Conservation (phyloP, 2,113 vertebrate genomes). For the Gymnobelideus leadbeateri region DNA sequence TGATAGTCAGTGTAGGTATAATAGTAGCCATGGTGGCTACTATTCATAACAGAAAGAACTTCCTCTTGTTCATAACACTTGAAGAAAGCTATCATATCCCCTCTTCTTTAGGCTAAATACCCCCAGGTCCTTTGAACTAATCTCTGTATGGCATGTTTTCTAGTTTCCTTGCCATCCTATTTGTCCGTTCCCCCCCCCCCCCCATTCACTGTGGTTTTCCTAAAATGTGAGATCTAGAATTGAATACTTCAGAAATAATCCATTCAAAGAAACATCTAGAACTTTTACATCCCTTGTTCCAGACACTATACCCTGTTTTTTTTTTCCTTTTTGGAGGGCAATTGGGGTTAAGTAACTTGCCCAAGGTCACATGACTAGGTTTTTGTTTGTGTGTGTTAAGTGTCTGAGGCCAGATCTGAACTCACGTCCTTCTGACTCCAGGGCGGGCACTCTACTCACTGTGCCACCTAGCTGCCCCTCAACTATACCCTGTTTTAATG, state of each 20-base stretch:
- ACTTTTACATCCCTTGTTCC: not conserved
- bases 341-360: no score
- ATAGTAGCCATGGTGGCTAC: not conserved
- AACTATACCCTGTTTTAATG: no score
- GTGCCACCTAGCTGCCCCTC: no score
- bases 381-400: no score
- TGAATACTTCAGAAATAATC: not conserved
- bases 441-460: no score
- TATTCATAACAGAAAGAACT: not conserved
- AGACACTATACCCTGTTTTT: not conserved
- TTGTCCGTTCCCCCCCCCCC: not conserved
- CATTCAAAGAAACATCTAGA: not conserved
- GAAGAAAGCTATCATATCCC: not conserved
- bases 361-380: no score
- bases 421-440: no score
- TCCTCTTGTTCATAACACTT: not conserved
- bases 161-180: not conserved
- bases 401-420: no score
- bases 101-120: not conserved
- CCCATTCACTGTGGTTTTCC: not conserved
- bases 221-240: not conserved
- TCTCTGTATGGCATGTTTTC: not conserved
- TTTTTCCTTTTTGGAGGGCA: no score
- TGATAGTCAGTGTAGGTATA: not conserved
- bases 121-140: not conserved